Evolutionary conservation across 2,797 vertebrate genomes (phyloP), one percentile per base, ranked within the genome.

Genomic region (Bovichtus variegatus): DNA sequence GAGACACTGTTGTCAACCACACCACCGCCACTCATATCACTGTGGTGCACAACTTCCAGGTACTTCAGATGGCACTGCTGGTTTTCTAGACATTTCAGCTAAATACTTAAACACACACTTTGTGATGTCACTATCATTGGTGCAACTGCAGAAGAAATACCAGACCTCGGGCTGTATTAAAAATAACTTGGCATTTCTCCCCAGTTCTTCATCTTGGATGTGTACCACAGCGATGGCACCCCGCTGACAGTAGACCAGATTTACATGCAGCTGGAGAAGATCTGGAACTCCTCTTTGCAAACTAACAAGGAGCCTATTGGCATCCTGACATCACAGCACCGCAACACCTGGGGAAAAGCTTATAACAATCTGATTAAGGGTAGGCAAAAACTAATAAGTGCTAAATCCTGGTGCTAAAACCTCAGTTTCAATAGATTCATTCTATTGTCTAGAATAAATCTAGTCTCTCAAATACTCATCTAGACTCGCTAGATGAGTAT

Each of bases 41-140:
- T 0, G 97, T 99, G 46, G 97, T 99, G 57, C 98, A 99, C 94
- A 99, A 99, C 92, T 98, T 98, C 89, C 98, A 99, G 97, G 98
- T 99, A 92, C 0, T 21, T 44, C 27, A 76, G 36, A 71, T 61
- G 59, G 66, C 64, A 21, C 51, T 78, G 51, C 59, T 62, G 21
- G 19, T 63, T 63, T 63, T 66, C 53, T 54, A 6, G 9, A 40
- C 36, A 34, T 76, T 6, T 65, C 10, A 57, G 6, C 31, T n/a
- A 13, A 15, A 44, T n/a, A 62, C 43, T 65, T 60, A 4, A 43
- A 18, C 19, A 31, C 23, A 27, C 2, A 54, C 50, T 58, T 36
- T 61, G 43, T 29, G 8, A 36, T 16, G 18, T 34, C 1, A 44
- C 10, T 27, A 25, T 50, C 21, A 61, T 18, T 27, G 21, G 31